Evolutionary conservation across 2,797 vertebrate genomes (phyloP).

Genomic region (Todus mexicanus): DNA sequence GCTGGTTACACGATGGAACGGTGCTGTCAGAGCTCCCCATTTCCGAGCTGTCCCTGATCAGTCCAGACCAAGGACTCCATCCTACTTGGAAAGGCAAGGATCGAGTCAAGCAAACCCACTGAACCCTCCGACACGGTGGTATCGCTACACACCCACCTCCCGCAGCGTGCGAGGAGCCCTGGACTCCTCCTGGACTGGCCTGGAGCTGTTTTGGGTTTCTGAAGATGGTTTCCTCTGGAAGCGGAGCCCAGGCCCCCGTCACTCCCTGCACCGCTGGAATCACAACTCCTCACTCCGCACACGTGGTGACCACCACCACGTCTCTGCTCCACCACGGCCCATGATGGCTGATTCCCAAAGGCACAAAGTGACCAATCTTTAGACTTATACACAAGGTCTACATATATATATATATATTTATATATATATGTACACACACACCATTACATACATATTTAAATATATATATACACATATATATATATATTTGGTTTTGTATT

Average conservation of each 20-base stretch:
- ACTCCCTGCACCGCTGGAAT: not conserved
- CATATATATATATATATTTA: constrained; percentile 36
- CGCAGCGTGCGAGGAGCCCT: not conserved
- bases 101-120: not conserved
- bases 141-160: not conserved
- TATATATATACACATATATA: constrained; percentile 44
- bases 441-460: constrained; percentile 62
- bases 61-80: not conserved
- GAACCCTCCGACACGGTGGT: not conserved
- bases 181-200: not conserved
- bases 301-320: no score
- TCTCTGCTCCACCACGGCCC: not conserved
- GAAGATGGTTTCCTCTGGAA: not conserved
- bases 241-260: accelerated
- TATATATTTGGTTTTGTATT: constrained; percentile 5
- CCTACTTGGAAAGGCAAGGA: not conserved
- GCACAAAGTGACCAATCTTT: constrained; percentile 44
- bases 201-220: not conserved
- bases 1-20: constrained; percentile 35
- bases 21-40: not conserved
- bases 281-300: not conserved
- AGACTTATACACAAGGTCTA: constrained; percentile 44
- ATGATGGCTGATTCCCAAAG: constrained; percentile 7
- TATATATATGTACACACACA: constrained; percentile 43
- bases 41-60: not conserved